These are phyloP conservation scores for Amblyraja radiata DNA, from an alignment of 2,797 vertebrate genomes.

Conservation along the genomic window DNA sequence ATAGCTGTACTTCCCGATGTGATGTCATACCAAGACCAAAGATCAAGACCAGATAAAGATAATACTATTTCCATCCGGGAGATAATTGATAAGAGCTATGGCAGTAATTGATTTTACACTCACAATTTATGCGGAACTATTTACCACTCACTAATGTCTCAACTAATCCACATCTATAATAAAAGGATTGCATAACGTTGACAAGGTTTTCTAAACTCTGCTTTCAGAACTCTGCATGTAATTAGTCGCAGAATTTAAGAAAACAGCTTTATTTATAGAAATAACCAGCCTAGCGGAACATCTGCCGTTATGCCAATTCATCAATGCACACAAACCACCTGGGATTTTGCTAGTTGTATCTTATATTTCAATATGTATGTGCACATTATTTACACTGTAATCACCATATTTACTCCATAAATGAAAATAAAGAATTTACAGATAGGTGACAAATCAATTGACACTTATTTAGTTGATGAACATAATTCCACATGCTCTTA, in stretches of 20 bases:
- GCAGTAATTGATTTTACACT: no score
- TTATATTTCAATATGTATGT: not conserved
- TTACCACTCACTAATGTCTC: not conserved
- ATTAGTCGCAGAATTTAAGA: not conserved
- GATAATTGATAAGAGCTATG: no score
- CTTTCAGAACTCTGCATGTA: not conserved
- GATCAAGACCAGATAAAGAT: not conserved
- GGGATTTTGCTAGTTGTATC: not conserved
- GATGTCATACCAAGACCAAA: not conserved
- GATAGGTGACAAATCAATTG: not conserved
- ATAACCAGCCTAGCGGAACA: not conserved
- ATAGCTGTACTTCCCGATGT: not conserved
- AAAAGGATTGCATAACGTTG: not conserved
- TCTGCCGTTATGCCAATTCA: not conserved
- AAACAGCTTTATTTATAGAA: not conserved
- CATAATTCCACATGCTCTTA: not conserved
- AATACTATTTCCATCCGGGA: not conserved
- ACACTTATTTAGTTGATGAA: not conserved
- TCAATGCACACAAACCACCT: not conserved
- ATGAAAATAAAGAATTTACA: not conserved
- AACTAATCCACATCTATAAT: not conserved
- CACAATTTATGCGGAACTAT: no score
- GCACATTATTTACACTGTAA: not conserved
- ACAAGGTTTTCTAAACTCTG: not conserved
- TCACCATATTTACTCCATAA: not conserved